Evolutionary conservation across 2,888 invertebrate species (phyloP).

Genomic region (Globia sparganii): DNA sequence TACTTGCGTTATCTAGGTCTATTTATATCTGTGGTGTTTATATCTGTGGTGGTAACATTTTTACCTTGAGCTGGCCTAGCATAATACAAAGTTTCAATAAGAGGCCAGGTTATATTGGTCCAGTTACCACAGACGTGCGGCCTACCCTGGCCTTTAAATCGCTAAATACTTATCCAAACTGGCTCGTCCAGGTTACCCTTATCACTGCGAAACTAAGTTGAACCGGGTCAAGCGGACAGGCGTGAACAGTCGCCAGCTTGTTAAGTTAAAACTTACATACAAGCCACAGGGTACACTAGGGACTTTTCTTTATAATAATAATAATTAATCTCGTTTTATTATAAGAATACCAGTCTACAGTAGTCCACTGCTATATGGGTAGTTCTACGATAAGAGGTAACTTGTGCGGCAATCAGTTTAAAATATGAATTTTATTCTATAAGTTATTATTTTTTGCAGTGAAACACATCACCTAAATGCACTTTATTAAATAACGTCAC

Average conservation of each 20-base stretch:
- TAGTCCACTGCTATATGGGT: too few relatives aligned
- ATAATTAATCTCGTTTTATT: too few relatives aligned
- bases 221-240: constrained; percentile 37
- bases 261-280: constrained; percentile 6
- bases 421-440: too few relatives aligned
- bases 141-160: neutral
- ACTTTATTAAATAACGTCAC: too few relatives aligned
- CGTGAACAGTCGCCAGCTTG: constrained; percentile 17
- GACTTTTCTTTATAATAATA: neutral
- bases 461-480: too few relatives aligned
- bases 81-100: neutral
- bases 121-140: neutral
- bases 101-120: neutral
- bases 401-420: too few relatives aligned
- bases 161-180: constrained; percentile 16
- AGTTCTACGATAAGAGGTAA: too few relatives aligned
- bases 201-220: constrained; percentile 24
- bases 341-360: too few relatives aligned
- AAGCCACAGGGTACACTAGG: neutral
- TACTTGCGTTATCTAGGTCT: too few relatives aligned
- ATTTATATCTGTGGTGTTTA: too few relatives aligned
- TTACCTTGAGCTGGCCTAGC: neutral
- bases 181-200: neutral
- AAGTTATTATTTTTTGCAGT: too few relatives aligned
- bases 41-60: neutral